Evolutionary conservation across 92 coral and sea anemone genomes (phyloP), one percentile per base, ranked within the genome.

Genomic region (Isaurus tuberculatus): DNA sequence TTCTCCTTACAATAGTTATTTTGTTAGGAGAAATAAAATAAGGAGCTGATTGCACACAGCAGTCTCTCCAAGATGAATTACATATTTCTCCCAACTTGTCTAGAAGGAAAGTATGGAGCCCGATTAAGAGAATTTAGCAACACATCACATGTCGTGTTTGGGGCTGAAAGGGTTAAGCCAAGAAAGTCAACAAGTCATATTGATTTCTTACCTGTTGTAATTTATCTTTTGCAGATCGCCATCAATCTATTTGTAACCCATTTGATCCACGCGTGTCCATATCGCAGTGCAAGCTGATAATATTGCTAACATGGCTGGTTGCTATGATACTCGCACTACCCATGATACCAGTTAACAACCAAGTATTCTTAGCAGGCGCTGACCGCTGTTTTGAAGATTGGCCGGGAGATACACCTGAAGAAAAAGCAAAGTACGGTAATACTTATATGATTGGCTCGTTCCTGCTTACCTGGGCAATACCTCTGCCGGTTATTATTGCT

Each of bases 271-370:
- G 99, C 28, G 88, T 94, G 42, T 86, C 98, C 30, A 71, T 93
- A 51, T 58, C 90, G 30, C 98, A 94, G 83, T 92, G 94, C 20
- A 90, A 87, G 83, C 90, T 94, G 48, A 82, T 94, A 78, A 91
- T 96, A 51, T 44, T 91, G 81, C 84, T 96, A n/a, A 94, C 93
- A 57, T 96, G 99, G 99, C 53, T 95, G 48, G 93, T 91, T 13
- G 95, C 98, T 58, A 87, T 96, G 65, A 73, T 96, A 23, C 91
- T 95, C 14, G 99, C 99, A 13, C 80, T 96, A 32, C 99, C 99
- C 0, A 85, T 96, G 86, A 87, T 96, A 30, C 94, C 97, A 36
- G 99, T 89, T 20, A 79, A 86, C 93, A 77, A 22, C 19, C 22
- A 48, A 14, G 36, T 17, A 0, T 9, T 30, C 11, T 0, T 0